These are phyloP conservation scores for Sinocyclocheilus grahami DNA, from an alignment of 2,113 vertebrate genomes.

Conservation along the genomic window DNA sequence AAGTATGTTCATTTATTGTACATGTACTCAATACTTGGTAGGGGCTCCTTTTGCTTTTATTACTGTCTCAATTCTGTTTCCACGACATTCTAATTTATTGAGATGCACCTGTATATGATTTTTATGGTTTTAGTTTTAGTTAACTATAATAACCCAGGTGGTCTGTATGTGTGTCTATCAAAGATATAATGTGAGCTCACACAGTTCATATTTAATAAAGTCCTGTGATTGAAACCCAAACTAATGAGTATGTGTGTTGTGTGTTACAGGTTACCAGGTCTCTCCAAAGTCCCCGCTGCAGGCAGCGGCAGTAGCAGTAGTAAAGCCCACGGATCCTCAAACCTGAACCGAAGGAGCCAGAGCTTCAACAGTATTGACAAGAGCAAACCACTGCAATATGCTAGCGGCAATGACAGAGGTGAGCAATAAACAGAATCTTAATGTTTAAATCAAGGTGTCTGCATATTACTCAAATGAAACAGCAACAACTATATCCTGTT, in stretches of 20 bases:
- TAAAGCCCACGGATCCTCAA: constrained; percentile 90
- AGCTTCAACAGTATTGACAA: constrained; percentile 99
- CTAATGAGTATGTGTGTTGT: constrained; percentile 43
- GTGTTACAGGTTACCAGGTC: constrained; percentile 90
- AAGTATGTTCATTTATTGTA: too few relatives aligned
- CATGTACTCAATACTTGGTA: too few relatives aligned
- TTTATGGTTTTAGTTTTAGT: too few relatives aligned
- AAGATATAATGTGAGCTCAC: background rate
- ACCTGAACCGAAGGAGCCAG: constrained; percentile 96
- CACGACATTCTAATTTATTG: too few relatives aligned
- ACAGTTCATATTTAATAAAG: background rate
- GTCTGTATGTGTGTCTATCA: background rate
- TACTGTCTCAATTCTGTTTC: too few relatives aligned
- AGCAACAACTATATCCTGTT: background rate
- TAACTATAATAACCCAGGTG: too few relatives aligned
- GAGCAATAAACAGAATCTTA: constrained; percentile 48
- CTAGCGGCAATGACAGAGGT: constrained; percentile 95
- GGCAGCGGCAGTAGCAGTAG: constrained; percentile 81
- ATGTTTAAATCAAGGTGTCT: background rate
- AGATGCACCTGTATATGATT: too few relatives aligned
- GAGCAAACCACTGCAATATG: constrained; percentile 94
- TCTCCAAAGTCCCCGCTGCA: constrained; percentile 89
- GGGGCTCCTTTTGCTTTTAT: too few relatives aligned
- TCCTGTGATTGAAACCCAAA: background rate
- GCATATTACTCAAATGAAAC: background rate